Percentiles rank a stretch among this genome's conserved stretches.
These are phyloP conservation scores for Heliconius eleuchia DNA, from an alignment of 1,140 invertebrate genomes.

Conservation along the genomic window DNA sequence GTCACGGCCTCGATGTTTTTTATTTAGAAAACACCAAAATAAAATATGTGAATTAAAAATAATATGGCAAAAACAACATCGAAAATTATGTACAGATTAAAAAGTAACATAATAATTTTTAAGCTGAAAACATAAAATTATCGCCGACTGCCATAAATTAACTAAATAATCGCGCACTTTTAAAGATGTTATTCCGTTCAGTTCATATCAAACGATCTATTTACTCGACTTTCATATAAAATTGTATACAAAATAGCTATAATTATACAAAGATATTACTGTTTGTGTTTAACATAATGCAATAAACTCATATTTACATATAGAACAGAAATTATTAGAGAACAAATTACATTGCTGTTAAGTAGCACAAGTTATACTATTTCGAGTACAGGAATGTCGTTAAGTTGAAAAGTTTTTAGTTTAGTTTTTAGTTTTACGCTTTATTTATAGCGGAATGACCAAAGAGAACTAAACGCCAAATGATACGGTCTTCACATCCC, in stretches of 20 bases:
- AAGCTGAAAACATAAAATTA: neutral
- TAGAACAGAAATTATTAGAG: neutral
- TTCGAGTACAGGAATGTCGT: neutral
- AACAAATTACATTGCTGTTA: neutral
- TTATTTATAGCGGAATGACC: neutral
- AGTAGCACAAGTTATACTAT: neutral
- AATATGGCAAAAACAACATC: no score
- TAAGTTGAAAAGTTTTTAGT: neutral
- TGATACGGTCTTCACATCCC: no score
- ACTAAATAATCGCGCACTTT: neutral
- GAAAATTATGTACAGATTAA: neutral
- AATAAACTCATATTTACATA: slow-evolving; percentile 3
- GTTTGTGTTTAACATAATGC: neutral
- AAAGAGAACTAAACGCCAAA: no score
- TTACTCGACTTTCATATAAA: neutral
- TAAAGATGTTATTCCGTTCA: neutral
- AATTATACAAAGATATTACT: neutral
- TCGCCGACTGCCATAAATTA: neutral
- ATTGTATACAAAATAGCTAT: neutral
- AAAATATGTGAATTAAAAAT: no score
- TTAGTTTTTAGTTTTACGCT: neutral
- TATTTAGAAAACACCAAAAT: no score
- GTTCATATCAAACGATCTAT: neutral
- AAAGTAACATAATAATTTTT: neutral
- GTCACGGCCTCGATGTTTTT: no score